Base-by-base conservation (phyloP, 2,888 invertebrate species). In the Torymus aiolomorphi region DNA sequence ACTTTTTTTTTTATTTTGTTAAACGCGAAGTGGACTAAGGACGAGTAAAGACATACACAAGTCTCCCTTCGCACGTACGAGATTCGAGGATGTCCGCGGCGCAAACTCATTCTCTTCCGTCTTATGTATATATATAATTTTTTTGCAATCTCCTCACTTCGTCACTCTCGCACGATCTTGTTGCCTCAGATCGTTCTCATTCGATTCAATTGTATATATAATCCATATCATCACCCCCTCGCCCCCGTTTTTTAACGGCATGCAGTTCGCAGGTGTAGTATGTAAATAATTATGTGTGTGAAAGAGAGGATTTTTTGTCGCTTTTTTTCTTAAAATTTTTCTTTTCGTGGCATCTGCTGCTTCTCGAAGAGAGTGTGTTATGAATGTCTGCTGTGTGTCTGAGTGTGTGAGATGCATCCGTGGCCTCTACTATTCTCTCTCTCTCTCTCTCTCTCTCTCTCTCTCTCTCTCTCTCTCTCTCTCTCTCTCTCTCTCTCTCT, bases 281-380 rank as follows among this genome's bases (percentile, higher is more conserved):
- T 59, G 69, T 80, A 73, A 73, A 80, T 80, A 79, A 42, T 76
- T 63, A 79, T 82, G 76, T 81, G 80, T 70, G 67, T 76, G 81
- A 76, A 76, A 81, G 78, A 81, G 81, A 81, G 76, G 72, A 78
- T 61, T 79, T 75, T 75, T 78, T 81, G 72, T 66, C 4, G 11
- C 24, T 67, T 80, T 73, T 67, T 80, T 73, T 57, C 56, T 72
- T 49, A 71, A 61, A 18, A 16, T 75, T 74, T 54, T 74, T 76
- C 76, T 42, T 14, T 66, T 51, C 59, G 18, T 59, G 16, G 31
- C 51, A 13, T n/a, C 10, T 76, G 74, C 42, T 42, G 42, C 42
- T 75, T 71, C 65, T 77, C 69, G 59, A 73, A 70, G 57, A 74
- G 67, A 62, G 65, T 52, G 24, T 18, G 49, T 54, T 51, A 78